A percentile compares a stretch with the other conserved stretches of the same genome.
Conservation (phyloP, 1,140 invertebrate genomes). For the Andricus grossulariae region DNA sequence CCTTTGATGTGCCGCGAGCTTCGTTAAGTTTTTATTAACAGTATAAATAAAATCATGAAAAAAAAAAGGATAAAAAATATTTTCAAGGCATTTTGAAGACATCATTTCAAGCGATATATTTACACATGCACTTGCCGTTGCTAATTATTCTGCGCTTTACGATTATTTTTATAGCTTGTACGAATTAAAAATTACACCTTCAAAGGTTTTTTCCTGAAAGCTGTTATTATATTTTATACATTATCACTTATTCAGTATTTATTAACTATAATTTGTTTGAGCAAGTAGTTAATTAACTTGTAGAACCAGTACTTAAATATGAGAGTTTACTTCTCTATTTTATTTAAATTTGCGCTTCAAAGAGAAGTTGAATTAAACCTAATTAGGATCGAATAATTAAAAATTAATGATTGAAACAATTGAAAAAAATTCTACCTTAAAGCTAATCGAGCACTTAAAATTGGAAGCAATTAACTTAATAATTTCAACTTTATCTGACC, state of each 20-base stretch:
- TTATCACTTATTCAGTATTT: conserved; percentile 10
- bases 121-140: conserved; percentile 2
- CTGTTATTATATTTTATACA: conserved; percentile 12
- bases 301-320: not conserved
- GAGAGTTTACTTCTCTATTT: not conserved
- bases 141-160: conserved; percentile 14
- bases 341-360: not conserved
- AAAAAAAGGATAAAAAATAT: not conserved
- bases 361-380: not conserved
- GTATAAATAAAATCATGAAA: conserved; percentile 20
- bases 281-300: conserved; percentile 11
- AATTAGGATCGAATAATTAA: not conserved
- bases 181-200: conserved; percentile 24
- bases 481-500: not conserved
- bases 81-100: conserved; percentile 11
- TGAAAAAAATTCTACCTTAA: not conserved
- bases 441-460: not conserved
- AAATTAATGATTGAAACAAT: not conserved
- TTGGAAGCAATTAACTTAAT: not conserved
- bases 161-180: conserved; percentile 27
- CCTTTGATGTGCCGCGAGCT: conserved; percentile 31
- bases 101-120: conserved; percentile 19
- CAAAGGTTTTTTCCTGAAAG: conserved; percentile 11
- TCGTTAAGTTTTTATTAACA: conserved; percentile 32
- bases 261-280: not conserved